These are phyloP conservation scores for Rana temporaria DNA, from an alignment of 2,113 vertebrate species.

Conservation along the genomic window DNA sequence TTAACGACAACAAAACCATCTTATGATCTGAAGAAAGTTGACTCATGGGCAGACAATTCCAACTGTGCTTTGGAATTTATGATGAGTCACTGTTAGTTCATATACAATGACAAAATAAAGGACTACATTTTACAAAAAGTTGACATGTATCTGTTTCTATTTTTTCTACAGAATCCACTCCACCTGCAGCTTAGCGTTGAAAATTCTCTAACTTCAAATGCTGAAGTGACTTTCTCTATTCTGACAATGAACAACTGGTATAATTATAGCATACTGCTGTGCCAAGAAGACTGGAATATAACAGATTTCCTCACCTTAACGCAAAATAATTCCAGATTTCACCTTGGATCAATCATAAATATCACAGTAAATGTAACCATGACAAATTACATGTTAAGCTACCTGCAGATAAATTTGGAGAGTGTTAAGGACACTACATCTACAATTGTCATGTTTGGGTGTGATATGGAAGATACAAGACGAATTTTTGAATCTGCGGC, in stretches of 20 bases:
- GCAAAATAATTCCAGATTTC: conserved; percentile 89
- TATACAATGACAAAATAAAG: conserved; percentile 1
- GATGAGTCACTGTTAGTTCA: neutral
- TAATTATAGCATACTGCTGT: conserved; percentile 92
- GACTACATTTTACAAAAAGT: neutral
- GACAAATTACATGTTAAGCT: conserved; percentile 77
- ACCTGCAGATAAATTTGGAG: conserved; percentile 81
- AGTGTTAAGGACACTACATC: conserved; percentile 79
- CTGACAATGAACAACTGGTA: conserved; percentile 96
- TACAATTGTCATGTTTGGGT: conserved; percentile 92
- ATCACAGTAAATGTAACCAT: conserved; percentile 80
- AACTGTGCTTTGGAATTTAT: conserved; percentile 9
- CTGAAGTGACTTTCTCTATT: conserved; percentile 86
- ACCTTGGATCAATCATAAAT: conserved; percentile 87
- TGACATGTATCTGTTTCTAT: conserved; percentile 58
- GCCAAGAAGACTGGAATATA: conserved; percentile 92
- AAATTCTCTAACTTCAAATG: conserved; percentile 80
- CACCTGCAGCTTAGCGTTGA: conserved; percentile 95
- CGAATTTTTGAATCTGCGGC: conserved; percentile 82
- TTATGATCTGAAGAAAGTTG: conserved; percentile 13
- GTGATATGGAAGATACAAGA: conserved; percentile 85
- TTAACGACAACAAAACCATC: conserved; percentile 41
- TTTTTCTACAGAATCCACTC: conserved; percentile 85
- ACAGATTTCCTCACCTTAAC: conserved; percentile 87
- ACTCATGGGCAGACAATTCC: conserved; percentile 15